phyloP scores from a whole-genome alignment of 35 echinoderm and acorn worm genomes.

The Ptychodera flava region DNA sequence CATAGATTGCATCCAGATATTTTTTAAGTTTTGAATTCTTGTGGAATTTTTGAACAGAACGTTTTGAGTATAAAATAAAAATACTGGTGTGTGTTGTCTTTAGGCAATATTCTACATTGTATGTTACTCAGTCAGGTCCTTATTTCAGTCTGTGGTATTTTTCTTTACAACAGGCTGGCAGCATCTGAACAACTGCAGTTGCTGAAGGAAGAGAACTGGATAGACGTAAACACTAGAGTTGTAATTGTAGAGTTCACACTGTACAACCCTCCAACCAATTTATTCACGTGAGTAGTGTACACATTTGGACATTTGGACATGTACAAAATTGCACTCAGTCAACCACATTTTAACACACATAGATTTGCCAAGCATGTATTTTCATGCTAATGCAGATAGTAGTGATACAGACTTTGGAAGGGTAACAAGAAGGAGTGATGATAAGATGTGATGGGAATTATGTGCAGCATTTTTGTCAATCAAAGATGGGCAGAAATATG shows the following conservation, averaged over 20 bases:
- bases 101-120: not conserved
- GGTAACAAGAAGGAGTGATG: too few species aligned
- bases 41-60: not conserved
- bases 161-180: constrained; percentile 35
- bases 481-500: too few species aligned
- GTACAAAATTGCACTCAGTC: too few species aligned
- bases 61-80: not conserved
- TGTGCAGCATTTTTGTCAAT: too few species aligned
- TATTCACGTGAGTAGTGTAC: constrained; percentile 78
- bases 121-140: not conserved
- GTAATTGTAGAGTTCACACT: constrained; percentile 84
- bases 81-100: not conserved
- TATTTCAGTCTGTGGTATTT: not conserved
- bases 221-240: constrained; percentile 52
- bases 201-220: constrained; percentile 58
- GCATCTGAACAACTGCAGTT: constrained; percentile 28
- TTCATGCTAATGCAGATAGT: too few species aligned
- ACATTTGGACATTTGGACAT: too few species aligned
- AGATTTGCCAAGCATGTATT: too few species aligned
- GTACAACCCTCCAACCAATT: constrained; percentile 74
- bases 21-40: not conserved
- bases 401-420: too few species aligned
- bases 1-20: not conserved
- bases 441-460: too few species aligned
- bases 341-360: too few species aligned